Conservation (phyloP, 2,797 vertebrate genomes). For the Malacoctenus gilli region DNA sequence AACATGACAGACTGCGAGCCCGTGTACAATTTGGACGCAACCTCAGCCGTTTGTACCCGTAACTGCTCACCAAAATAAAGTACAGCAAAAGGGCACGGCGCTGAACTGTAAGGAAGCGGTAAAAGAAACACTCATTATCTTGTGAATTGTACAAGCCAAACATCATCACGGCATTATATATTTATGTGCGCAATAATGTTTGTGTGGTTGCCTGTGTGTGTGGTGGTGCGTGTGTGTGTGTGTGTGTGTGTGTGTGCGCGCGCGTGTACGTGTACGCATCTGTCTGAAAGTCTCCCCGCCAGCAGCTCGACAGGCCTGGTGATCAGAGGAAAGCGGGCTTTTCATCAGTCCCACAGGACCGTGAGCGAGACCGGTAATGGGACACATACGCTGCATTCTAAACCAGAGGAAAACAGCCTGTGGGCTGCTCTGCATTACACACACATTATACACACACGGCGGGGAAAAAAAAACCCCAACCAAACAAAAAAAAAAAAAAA, state of each 20-base stretch:
- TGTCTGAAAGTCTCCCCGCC: slow-evolving; percentile 49
- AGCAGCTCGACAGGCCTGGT: slow-evolving; percentile 64
- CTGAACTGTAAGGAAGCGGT: slow-evolving; percentile 25
- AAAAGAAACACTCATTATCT: slow-evolving; percentile 48
- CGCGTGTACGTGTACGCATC: slow-evolving; percentile 18
- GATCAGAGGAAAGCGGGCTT: slow-evolving; percentile 72
- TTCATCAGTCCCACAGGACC: slow-evolving; percentile 75
- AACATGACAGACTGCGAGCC: slow-evolving; percentile 68
- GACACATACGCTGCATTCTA: slow-evolving; percentile 71
- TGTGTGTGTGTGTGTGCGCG: too few species aligned
- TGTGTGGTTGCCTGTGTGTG: slow-evolving; percentile 25
- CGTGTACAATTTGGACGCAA: slow-evolving; percentile 64
- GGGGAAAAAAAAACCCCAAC: too few species aligned
- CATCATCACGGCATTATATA: slow-evolving; percentile 56
- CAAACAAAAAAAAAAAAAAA: too few species aligned
- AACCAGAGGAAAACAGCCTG: slow-evolving; percentile 75
- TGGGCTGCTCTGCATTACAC: slow-evolving; percentile 64
- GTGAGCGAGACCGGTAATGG: slow-evolving; percentile 70
- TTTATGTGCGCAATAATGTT: slow-evolving; percentile 56
- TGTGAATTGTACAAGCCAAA: slow-evolving; percentile 49
- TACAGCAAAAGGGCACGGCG: slow-evolving; percentile 20
- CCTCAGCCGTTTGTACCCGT: slow-evolving; percentile 59
- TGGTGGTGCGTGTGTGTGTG: slow-evolving; percentile 1
- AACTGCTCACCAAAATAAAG: slow-evolving; percentile 56
- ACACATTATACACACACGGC: slow-evolving; percentile 34